phyloP scores from a whole-genome alignment of 64 coral and sea anemone species.

The Cladopsammia gracilis region DNA sequence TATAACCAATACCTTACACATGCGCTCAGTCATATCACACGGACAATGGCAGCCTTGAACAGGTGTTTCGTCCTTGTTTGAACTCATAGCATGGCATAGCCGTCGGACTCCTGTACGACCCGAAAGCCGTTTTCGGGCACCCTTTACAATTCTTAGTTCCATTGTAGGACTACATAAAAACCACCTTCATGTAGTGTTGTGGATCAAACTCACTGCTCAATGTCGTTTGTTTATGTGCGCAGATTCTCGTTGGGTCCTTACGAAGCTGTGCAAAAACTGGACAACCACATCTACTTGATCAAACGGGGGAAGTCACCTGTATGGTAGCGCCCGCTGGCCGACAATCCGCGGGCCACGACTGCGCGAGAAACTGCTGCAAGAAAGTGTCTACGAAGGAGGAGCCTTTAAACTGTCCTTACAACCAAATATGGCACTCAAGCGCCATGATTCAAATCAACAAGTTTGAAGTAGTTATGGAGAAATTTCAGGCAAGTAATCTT shows the following conservation, averaged over 20 bases:
- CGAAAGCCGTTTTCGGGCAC: no score
- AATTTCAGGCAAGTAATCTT: conserved; percentile 32
- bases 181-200: no score
- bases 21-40: no score
- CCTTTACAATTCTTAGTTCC: no score
- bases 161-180: no score
- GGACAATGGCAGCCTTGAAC: no score
- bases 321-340: neutral
- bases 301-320: conserved; percentile 40
- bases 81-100: no score
- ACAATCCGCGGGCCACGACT: neutral
- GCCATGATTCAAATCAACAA: conserved; percentile 59
- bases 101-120: no score
- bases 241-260: conserved; percentile 14
- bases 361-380: neutral
- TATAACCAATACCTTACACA: no score
- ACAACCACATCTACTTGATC: neutral
- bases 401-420: neutral
- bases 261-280: conserved; percentile 29
- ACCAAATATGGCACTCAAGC: neutral
- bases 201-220: neutral
- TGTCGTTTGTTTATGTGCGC: neutral
- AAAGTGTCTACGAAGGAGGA: neutral
- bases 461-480: conserved; percentile 76
- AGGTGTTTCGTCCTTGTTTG: no score